Conservation (phyloP, 1,140 invertebrate species). For the Probaryconus sp. region DNA sequence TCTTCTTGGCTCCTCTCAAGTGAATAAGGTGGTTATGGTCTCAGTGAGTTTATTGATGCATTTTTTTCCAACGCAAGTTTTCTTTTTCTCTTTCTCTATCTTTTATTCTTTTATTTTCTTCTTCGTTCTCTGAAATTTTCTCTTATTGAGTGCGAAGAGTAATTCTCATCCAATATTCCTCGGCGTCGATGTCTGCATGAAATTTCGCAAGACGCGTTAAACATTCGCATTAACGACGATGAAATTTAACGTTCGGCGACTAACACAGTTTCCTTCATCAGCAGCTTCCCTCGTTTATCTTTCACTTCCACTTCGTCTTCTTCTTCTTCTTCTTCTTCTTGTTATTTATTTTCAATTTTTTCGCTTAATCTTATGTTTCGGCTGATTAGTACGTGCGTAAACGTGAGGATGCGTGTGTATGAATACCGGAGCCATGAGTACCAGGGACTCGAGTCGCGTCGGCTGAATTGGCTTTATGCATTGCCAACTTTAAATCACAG, state of each 20-base stretch:
- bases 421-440: conserved; percentile 50
- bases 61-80: too few relatives aligned
- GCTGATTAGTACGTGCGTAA: conserved; percentile 3
- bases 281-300: neutral
- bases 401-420: neutral
- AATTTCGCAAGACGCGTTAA: neutral
- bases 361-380: neutral
- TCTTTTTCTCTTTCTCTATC: too few relatives aligned
- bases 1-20: too few relatives aligned
- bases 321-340: too few relatives aligned
- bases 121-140: too few relatives aligned
- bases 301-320: too few relatives aligned
- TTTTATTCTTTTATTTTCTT: too few relatives aligned
- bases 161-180: too few relatives aligned
- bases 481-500: conserved; percentile 65
- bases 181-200: too few relatives aligned
- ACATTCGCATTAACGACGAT: neutral
- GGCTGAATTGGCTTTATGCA: conserved; percentile 59
- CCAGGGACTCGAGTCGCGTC: conserved; percentile 59
- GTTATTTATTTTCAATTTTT: conserved; percentile 1
- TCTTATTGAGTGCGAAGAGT: too few relatives aligned
- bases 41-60: too few relatives aligned
- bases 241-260: neutral
- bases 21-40: too few relatives aligned
- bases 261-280: neutral